A percentile compares a stretch with the other conserved stretches of the same genome.
Evolutionary conservation across 2,888 invertebrate genomes (phyloP).

Genomic region (Taenaris catops): DNA sequence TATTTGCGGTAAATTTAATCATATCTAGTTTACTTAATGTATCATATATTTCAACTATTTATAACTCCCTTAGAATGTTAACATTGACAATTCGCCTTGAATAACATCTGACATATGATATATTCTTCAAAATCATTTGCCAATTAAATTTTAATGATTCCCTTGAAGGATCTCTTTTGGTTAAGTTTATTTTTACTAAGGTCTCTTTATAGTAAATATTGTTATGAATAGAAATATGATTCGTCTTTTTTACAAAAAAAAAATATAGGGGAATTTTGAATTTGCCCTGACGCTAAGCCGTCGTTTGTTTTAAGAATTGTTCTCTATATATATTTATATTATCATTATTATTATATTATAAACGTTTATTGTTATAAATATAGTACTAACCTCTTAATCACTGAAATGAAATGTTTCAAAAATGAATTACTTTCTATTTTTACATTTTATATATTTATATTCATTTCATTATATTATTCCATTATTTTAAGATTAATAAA

Average conservation of each 20-base stretch:
- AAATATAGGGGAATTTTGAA: constrained; percentile 52
- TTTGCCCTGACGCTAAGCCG: constrained; percentile 35
- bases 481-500: too few species aligned
- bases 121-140: constrained; percentile 16
- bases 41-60: too few species aligned
- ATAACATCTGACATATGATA: background rate
- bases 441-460: background rate
- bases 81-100: constrained; percentile 6
- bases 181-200: constrained; percentile 41
- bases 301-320: constrained; percentile 34
- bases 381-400: too few species aligned
- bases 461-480: background rate
- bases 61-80: too few species aligned
- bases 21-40: too few species aligned
- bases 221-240: constrained; percentile 31
- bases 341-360: constrained; percentile 2
- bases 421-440: background rate
- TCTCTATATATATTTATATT: constrained; percentile 24
- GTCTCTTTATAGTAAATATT: constrained; percentile 34
- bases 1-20: too few species aligned
- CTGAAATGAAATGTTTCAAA: background rate
- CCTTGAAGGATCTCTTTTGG: constrained; percentile 44
- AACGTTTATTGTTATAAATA: constrained; percentile 15
- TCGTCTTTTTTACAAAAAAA: constrained; percentile 34
- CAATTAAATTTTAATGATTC: constrained; percentile 16